Conservation (phyloP, 2,113 vertebrate species). For the Coreoperca whiteheadi region DNA sequence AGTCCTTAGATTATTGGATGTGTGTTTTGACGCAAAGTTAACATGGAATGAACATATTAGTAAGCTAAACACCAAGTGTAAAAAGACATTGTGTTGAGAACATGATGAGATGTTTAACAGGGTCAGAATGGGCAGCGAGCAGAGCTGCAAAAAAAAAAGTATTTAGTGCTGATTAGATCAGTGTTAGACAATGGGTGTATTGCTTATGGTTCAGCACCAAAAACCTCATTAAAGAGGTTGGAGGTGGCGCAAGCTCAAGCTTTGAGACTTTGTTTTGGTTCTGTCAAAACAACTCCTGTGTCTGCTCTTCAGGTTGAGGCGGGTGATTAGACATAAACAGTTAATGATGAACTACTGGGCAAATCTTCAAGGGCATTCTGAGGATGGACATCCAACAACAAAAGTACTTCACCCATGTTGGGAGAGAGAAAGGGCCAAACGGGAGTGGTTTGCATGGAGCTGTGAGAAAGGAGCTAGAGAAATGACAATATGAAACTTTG, state of each 20-base stretch:
- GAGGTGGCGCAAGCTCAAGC: neutral
- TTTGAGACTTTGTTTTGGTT: neutral
- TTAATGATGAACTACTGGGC: neutral
- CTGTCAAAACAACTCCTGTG: no score
- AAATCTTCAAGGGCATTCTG: no score
- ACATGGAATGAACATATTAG: neutral
- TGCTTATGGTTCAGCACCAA: neutral
- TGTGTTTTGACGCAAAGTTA: no score
- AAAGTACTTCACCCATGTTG: neutral
- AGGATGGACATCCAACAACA: no score
- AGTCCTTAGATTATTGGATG: no score
- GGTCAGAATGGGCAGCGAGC: neutral
- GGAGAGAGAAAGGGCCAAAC: no score
- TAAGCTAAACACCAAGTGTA: neutral
- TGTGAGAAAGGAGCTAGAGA: no score
- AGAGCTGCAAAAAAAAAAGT: neutral
- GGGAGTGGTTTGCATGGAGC: no score
- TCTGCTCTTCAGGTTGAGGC: no score
- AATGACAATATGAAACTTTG: no score
- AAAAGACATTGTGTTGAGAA: no score
- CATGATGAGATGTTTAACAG: neutral
- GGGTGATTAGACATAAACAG: neutral
- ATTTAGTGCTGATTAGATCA: neutral
- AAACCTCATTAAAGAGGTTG: neutral
- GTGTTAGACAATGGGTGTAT: neutral